Base-by-base conservation (phyloP, 2,113 vertebrate species). In the Ciconia stormi region DNA sequence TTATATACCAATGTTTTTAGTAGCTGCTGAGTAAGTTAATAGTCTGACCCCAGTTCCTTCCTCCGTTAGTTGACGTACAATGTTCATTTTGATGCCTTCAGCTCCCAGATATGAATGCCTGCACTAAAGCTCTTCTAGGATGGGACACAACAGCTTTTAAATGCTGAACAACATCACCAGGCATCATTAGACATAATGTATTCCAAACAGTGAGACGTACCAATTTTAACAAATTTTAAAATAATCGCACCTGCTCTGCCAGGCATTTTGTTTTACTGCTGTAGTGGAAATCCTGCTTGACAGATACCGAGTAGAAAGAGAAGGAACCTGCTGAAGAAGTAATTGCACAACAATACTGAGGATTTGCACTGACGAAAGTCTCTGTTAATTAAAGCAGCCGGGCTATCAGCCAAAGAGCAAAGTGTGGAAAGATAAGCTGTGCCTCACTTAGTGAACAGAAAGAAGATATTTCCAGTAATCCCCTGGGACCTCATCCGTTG, bases 231-330 rank as follows among this genome's bases (percentile, higher is more conserved):
- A 47, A n/a, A 88, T 34, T 15, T 4, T 9, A 73, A 77, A 66
- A 50, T 69, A 34, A 76, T 23, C 16, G 5, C 70, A 70, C 79
- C 89, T 77, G 86, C 88, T 63, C 72, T 69, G 89, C 94, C 65
- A 40, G 66, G 53, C 20, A 3, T 65, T 96, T 87, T 89, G 62
- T 85, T 91, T 85, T 49, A 34, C 53, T 34, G 66, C 77, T 46
- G 42, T 16, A 30, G 66, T 78, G 85, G 94, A 94, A 95, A 92
- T 93, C 82, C 91, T 56, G 47, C 36, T 27, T 81, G 94, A 78
- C 87, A 88, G 73, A 77, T 55, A 49, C 26, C 0, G 9, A 65
- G 40, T 2, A 32, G 53, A 17, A 44, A n/a, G 70, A 44, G 82
- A 49, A 93, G 66, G 91, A 95, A 66, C 73, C 84, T 70, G 87